Evolutionary conservation across 1,140 invertebrate genomes (phyloP).

Genomic region (Caerostris extrusa): DNA sequence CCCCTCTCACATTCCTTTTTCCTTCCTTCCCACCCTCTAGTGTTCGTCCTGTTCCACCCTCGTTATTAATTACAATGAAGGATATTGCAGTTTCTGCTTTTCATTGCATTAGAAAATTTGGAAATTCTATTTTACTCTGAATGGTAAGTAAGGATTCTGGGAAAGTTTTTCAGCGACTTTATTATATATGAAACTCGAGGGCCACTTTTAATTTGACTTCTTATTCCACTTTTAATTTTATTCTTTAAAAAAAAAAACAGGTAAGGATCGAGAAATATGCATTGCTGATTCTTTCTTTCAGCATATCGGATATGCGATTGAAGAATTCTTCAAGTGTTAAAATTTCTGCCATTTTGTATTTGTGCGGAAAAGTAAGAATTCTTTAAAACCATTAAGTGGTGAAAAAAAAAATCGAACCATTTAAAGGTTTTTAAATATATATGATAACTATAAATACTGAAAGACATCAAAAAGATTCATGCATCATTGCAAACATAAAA

Average conservation of each 20-base stretch:
- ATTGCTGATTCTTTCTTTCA: background rate
- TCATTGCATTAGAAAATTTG: conserved; percentile 4
- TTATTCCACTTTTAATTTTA: background rate
- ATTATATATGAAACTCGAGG: background rate
- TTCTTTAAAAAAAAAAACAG: background rate
- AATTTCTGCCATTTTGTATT: background rate
- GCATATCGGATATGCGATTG: background rate
- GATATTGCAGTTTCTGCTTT: conserved; percentile 9
- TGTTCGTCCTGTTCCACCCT: background rate
- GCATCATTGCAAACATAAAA: too few species aligned
- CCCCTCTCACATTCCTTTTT: background rate
- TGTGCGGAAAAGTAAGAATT: background rate
- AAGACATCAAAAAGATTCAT: too few species aligned
- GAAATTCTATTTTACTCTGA: background rate
- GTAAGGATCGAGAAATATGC: background rate
- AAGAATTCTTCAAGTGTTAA: conserved; percentile 4
- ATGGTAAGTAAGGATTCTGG: background rate
- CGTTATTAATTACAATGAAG: conserved; percentile 46
- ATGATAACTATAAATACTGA: too few species aligned
- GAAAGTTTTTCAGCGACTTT: background rate
- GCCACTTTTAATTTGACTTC: background rate
- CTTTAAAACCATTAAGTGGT: too few species aligned
- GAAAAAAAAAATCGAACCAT: too few species aligned
- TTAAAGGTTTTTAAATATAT: too few species aligned
- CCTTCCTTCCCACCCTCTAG: background rate